Conservation (phyloP, 2,888 invertebrate genomes). For the Heliconius sara region DNA sequence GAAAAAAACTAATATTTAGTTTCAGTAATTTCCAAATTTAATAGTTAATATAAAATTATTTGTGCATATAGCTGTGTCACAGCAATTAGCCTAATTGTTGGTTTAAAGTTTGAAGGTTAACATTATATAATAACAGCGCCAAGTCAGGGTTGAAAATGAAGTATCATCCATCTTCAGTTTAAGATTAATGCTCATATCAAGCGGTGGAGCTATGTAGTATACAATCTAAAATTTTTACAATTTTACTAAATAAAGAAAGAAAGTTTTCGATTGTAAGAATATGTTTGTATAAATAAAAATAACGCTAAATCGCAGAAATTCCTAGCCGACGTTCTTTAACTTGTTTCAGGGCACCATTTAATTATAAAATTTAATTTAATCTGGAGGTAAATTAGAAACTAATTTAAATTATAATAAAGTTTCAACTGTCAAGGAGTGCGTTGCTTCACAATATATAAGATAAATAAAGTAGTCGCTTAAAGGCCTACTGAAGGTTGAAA, state of each 20-base stretch:
- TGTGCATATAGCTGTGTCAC: not conserved
- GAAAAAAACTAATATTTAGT: not conserved
- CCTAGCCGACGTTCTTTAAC: not conserved
- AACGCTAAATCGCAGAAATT: too few relatives aligned
- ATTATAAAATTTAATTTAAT: not conserved
- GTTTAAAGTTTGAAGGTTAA: conserved; percentile 1
- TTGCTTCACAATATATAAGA: conserved; percentile 9
- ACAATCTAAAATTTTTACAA: not conserved
- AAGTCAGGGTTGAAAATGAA: not conserved
- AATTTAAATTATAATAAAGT: conserved; percentile 18
- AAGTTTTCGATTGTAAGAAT: not conserved
- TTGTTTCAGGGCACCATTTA: not conserved
- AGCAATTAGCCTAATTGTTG: not conserved
- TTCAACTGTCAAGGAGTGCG: not conserved
- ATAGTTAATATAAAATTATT: not conserved
- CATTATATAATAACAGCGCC: not conserved
- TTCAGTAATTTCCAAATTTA: not conserved
- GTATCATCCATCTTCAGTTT: not conserved
- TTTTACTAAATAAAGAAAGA: not conserved
- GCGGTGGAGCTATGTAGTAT: not conserved
- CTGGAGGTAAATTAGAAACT: not conserved
- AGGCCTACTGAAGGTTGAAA: conserved; percentile 7
- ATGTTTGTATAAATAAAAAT: too few relatives aligned
- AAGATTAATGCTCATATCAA: not conserved
- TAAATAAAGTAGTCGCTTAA: conserved; percentile 15